Base-by-base conservation (phyloP, 2,888 invertebrate genomes). In the Mylabris sibirica region DNA sequence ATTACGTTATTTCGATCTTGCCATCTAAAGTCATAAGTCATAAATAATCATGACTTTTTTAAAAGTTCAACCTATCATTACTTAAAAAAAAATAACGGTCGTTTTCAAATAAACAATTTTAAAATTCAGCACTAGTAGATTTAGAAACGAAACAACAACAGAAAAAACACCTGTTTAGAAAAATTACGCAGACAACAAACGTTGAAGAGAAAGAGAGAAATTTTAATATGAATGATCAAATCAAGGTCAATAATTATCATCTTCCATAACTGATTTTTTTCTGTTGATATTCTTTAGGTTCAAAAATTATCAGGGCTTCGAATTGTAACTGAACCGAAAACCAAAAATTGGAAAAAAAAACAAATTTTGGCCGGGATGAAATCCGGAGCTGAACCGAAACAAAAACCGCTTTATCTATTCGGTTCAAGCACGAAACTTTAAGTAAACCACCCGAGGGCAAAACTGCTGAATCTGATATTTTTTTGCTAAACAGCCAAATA, bases 191-290 rank as follows among this genome's bases (percentile, higher is more conserved):
- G 35, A 61, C 38, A 41, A 35, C 17, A 9, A 22, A 38, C 41
- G 38, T 24, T 61, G 61, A 4, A 24, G 30, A 41, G 22, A 8
- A 6, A 20, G 34, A 38, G 24, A 3, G 20, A 9, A 20, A 9
- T 22, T 49, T 35, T 30, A 6, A 30, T 20, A 38, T 61, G 61
- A 61, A 61, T 38, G 61, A 38, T 61, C 61, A 61, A 20, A 22
- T 61, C 61, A 61, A 61, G 61, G 61, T 38, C 61, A 41, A 17
- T 35, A 34, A 60, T 60, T 60, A 17, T n/a, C 24, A 17, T 49
- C 57, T 30, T n/a, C 4, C 30, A 30, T 30, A 8, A 30, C 30
- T 30, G 30, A 24, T n/a, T 14, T n/a, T 26, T 11, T 53, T 22
- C n/a, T n/a, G 2, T 44, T 17, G 4, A 44, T 6, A 17, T 59